Base-by-base conservation (phyloP, 1,140 invertebrate species). In the Grapholita molesta region DNA sequence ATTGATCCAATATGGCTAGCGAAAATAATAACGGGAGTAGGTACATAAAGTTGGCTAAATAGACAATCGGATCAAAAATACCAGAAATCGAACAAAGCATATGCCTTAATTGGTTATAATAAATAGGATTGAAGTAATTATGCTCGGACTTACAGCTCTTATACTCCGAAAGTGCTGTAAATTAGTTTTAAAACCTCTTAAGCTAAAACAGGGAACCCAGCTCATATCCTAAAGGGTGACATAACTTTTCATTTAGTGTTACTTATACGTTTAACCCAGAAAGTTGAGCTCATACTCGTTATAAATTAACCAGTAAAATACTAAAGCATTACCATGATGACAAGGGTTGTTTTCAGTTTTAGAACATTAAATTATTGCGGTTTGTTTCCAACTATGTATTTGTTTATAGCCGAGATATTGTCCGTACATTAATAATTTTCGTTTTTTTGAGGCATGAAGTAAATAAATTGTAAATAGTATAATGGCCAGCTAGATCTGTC, bases 211-310 rank as follows among this genome's bases (percentile, higher is more conserved):
- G 30, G 8, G 15, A 48, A 48, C 64, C 21, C 8, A 33, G 25
- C 30, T 65, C 64, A 38, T 38, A 65, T 65, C 64, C 64, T 23
- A 38, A 65, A 61, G 32, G 64, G 64, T 65, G 30, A 18, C 64
- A 65, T 65, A 32, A 65, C 64, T 65, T 65, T 65, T 65, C 64
- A 65, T 65, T 65, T 65, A 4, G 21, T 12, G 33, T 65, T 65
- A 38, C 33, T 65, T 65, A 65, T 23, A n/a, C 64, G 64, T 65
- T 65, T 65, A 38, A 25, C 25, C 30, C 64, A 18, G n/a, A 61
- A 61, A 61, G 55, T 61, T 65, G 30, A 35, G 32, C 64, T 38
- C 64, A 38, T 25, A 7, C 64, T 65, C 23, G 33, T 65, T 35
- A 65, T 65, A 38, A 65, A 65, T 65, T 33, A 65, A 35, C 33